phyloP scores from a whole-genome alignment of 2,888 invertebrate species.

The Molorchus minor region DNA sequence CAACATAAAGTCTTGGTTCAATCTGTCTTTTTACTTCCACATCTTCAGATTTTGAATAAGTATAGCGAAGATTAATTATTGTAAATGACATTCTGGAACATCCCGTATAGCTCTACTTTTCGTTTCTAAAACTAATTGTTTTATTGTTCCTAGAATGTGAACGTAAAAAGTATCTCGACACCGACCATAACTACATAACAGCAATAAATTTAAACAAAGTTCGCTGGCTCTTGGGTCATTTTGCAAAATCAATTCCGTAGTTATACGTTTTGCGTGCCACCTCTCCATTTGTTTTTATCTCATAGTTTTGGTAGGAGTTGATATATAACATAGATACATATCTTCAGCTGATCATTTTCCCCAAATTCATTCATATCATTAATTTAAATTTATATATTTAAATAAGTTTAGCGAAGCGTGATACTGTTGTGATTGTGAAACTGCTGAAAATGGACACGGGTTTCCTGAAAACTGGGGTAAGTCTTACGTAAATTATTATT shows the following conservation, averaged over 20 bases:
- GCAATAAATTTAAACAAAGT: too few species aligned
- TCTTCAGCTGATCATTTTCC: constrained; percentile 34
- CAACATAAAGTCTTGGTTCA: too few species aligned
- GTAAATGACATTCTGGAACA: too few species aligned
- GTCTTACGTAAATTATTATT: constrained; percentile 12
- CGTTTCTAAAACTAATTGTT: too few species aligned
- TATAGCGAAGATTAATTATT: too few species aligned
- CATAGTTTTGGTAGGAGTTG: constrained; percentile 42
- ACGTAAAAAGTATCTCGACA: too few species aligned
- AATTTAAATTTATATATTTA: constrained; percentile 30
- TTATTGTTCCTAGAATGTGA: too few species aligned
- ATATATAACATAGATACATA: constrained; percentile 39
- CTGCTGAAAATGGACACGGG: constrained; percentile 19
- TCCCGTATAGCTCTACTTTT: too few species aligned
- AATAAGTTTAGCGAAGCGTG: constrained; percentile 18
- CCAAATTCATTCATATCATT: constrained; percentile 35
- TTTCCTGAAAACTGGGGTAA: constrained; percentile 18
- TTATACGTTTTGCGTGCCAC: constrained; percentile 32
- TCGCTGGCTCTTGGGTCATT: neutral
- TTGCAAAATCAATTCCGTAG: constrained; percentile 19
- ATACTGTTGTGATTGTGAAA: constrained; percentile 19
- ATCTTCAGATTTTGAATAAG: too few species aligned
- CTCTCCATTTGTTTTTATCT: constrained; percentile 31
- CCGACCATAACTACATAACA: too few species aligned
- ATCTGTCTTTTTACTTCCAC: too few species aligned